A percentile compares a stretch with the other conserved stretches of the same genome.
Conservation (phyloP, 2,113 vertebrate species). For the Chrysemys picta region DNA sequence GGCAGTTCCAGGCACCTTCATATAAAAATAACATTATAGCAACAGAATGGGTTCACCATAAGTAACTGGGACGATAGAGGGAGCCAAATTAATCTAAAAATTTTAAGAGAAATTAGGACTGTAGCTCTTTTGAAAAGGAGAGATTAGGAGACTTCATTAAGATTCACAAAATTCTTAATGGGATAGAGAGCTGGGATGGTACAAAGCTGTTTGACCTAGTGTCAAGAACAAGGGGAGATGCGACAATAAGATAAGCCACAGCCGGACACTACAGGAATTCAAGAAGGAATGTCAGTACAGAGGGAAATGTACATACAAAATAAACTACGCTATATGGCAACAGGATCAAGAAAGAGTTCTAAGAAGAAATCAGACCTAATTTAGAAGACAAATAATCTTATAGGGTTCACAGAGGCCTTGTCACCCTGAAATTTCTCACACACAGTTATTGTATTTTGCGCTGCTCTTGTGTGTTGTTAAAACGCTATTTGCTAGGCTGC, state of each 20-base stretch:
- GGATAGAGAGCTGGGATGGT: constrained; percentile 35
- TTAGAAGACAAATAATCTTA: not conserved
- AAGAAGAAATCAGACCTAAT: not conserved
- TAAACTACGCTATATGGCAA: not conserved
- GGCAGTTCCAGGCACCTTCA: not conserved
- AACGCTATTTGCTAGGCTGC: not conserved
- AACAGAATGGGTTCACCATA: constrained; percentile 19
- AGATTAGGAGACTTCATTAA: constrained; percentile 54
- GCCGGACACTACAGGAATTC: constrained; percentile 67
- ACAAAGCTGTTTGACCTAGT: constrained; percentile 71
- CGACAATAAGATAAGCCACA: constrained; percentile 55
- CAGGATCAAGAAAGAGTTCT: not conserved
- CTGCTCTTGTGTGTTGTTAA: not conserved
- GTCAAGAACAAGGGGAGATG: constrained; percentile 71
- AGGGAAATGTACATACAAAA: not conserved
- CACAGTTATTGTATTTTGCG: not conserved
- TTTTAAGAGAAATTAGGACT: constrained; percentile 50
- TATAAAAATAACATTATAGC: constrained; percentile 43
- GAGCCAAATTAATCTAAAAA: constrained; percentile 77
- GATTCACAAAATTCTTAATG: constrained; percentile 50
- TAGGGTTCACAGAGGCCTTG: not conserved
- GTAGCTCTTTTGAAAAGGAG: constrained; percentile 39
- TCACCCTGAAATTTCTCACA: not conserved
- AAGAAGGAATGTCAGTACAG: constrained; percentile 46
- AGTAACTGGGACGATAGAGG: constrained; percentile 68